phyloP scores from a whole-genome alignment of 2,113 vertebrate genomes.

The Ochotona princeps region DNA sequence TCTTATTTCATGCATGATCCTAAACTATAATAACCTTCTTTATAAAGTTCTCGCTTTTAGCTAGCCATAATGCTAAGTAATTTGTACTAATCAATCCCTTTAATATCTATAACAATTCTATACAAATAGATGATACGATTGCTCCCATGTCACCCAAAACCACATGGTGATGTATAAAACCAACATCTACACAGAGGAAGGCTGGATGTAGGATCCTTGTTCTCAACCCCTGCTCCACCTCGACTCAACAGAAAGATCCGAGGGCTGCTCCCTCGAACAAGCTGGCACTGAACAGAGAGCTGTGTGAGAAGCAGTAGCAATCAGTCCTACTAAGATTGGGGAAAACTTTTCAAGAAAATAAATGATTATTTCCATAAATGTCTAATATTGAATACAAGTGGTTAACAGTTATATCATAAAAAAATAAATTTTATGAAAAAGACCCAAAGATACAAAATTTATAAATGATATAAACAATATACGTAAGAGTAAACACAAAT shows the following conservation, averaged over 20 bases:
- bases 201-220: not conserved
- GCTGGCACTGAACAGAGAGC: not conserved
- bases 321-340: not conserved
- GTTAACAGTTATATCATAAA: not conserved
- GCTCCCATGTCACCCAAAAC: not conserved
- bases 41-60: not conserved
- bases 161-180: not conserved
- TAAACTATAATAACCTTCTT: not conserved
- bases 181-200: not conserved
- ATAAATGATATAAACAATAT: not conserved
- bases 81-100: not conserved
- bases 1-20: not conserved
- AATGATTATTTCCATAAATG: not conserved
- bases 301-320: not conserved
- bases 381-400: not conserved
- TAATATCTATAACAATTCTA: not conserved
- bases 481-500: not conserved
- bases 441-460: not conserved
- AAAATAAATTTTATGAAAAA: conserved; percentile 37
- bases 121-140: not conserved
- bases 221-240: not conserved
- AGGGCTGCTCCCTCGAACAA: not conserved
- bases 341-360: not conserved
- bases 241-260: not conserved
- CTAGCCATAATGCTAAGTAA: not conserved